A percentile compares a stretch with the other conserved stretches of the same genome.
phyloP scores from a whole-genome alignment of 2,888 invertebrate genomes.

The Acronicta aceris region DNA sequence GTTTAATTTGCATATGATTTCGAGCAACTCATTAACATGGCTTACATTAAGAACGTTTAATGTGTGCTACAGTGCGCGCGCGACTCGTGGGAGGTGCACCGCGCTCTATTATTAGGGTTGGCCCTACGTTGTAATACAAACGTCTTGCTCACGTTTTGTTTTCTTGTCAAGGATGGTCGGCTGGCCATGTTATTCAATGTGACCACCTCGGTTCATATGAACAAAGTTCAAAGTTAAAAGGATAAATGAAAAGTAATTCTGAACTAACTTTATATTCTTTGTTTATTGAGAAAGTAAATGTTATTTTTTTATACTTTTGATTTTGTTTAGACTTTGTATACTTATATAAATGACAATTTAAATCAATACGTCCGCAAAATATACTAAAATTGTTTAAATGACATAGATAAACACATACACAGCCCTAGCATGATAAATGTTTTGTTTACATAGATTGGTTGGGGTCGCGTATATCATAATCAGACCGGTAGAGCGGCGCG shows the following conservation, averaged over 20 bases:
- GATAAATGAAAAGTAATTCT: too few relatives aligned
- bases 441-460: conserved; percentile 19
- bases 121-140: conserved; percentile 17
- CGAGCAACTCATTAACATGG: conserved; percentile 40
- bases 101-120: conserved; percentile 22
- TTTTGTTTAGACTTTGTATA: too few relatives aligned
- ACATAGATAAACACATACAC: neutral
- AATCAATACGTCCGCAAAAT: neutral
- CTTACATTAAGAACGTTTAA: conserved; percentile 42
- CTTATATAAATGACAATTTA: neutral
- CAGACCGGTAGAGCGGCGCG: neutral
- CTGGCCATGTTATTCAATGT: conserved; percentile 4
- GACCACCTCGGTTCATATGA: neutral
- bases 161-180: conserved; percentile 5
- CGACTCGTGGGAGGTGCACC: conserved; percentile 37
- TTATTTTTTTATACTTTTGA: too few relatives aligned
- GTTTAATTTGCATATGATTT: conserved; percentile 56
- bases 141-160: conserved; percentile 27
- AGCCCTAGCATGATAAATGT: conserved; percentile 11
- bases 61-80: conserved; percentile 11
- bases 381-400: neutral
- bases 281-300: too few relatives aligned
- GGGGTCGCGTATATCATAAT: conserved; percentile 20
- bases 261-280: too few relatives aligned
- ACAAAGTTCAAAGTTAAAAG: too few relatives aligned